phyloP scores from a whole-genome alignment of 2,113 vertebrate species.

The Polypterus senegalus region DNA sequence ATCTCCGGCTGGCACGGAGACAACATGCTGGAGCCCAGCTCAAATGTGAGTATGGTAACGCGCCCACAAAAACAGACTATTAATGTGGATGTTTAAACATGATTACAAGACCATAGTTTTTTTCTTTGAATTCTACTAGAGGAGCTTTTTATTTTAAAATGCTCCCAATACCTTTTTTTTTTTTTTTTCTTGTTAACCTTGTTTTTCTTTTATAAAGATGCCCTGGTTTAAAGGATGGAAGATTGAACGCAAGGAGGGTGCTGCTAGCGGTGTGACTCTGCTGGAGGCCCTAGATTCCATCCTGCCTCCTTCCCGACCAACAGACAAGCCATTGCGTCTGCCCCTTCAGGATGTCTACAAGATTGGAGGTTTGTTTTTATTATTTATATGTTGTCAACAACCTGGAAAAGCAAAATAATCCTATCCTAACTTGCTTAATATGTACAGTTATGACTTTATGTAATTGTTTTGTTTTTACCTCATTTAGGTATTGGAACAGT shows the following conservation, averaged over 20 bases:
- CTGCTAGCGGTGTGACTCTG: slow-evolving; percentile 37
- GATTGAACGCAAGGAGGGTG: slow-evolving; percentile 52
- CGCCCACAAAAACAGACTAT: too few relatives aligned
- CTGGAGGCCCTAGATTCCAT: slow-evolving; percentile 56
- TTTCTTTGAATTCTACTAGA: too few relatives aligned
- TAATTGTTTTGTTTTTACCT: background rate
- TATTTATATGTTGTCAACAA: too few relatives aligned
- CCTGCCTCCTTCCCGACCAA: slow-evolving; percentile 43
- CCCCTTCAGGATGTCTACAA: slow-evolving; percentile 69
- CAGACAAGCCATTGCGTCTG: slow-evolving; percentile 51
- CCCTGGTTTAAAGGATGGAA: slow-evolving; percentile 61
- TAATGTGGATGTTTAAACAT: too few relatives aligned
- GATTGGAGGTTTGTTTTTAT: slow-evolving; percentile 39
- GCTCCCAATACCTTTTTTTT: too few relatives aligned
- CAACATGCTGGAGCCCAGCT: slow-evolving; percentile 56
- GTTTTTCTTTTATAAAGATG: slow-evolving; percentile 31
- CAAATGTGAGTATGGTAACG: slow-evolving; percentile 29
- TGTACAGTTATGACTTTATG: background rate
- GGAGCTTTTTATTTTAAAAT: too few relatives aligned
- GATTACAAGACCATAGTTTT: too few relatives aligned
- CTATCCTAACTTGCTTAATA: too few relatives aligned
- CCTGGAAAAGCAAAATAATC: too few relatives aligned
- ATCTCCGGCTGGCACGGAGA: slow-evolving; percentile 63
- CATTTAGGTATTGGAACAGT: slow-evolving; percentile 56
- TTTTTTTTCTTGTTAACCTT: background rate